Evolutionary conservation across 2,797 vertebrate genomes (phyloP), one percentile per base, ranked within the genome.

Genomic region (Xiphophorus birchmanni): DNA sequence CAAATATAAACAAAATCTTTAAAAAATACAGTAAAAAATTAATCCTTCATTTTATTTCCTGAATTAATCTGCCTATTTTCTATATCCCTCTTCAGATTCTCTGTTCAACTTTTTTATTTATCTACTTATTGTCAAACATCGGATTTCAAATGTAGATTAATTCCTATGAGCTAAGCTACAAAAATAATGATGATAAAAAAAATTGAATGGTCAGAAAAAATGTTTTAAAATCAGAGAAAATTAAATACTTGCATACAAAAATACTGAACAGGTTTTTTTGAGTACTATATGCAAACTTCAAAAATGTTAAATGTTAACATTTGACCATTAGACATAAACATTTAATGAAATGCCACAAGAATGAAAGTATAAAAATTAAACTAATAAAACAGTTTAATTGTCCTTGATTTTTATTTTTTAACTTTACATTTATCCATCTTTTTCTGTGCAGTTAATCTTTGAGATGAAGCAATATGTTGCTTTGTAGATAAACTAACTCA

Each of bases 401-500:
- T 63, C 65, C 37, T 40, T 75, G 74, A 87, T 23, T 52, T 52
- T 52, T 91, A 83, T 90, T 92, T 93, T 86, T 74, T 82, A 92
- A 84, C 82, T 54, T 67, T 58, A 48, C 81, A 12, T 82, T 74
- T 78, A 71, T 90, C 86, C 84, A 82, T 91, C 75, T 81, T 85
- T 87, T 76, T 84, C 80, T 78, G 78, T 37, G 81, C 48, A 81
- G 77, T 76, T 93, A 93, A 93, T 94, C 86, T 94, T 84, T 74
- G 89, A 91, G 83, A 90, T 94, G 93, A 91, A 84, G 91, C 94
- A 95, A 95, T 92, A 93, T 88, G 50, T 78, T 77, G 80, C 85
- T 88, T 73, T 85, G 80, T 73, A 88, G 93, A 93, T 95, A 93
- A 95, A 95, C 92, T 94, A 50, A 50, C 48, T 50, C 48, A 21